Percentiles rank a stretch among this genome's conserved stretches.
These are phyloP conservation scores for Heliconius aoede DNA, from an alignment of 2,888 invertebrate species.

Conservation along the genomic window DNA sequence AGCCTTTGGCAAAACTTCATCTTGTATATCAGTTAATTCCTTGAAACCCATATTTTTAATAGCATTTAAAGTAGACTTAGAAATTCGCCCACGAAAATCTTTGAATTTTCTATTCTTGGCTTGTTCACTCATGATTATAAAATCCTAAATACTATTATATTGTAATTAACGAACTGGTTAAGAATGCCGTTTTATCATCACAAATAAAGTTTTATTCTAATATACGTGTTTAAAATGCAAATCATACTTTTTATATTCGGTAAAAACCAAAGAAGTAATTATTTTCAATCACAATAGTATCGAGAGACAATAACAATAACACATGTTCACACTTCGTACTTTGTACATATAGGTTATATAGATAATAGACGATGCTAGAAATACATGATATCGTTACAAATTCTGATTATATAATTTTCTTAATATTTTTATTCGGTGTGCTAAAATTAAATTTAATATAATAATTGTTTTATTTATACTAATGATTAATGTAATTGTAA, in stretches of 20 bases:
- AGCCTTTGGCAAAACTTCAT: constrained; percentile 92
- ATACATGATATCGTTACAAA: too few species aligned
- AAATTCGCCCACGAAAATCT: constrained; percentile 85
- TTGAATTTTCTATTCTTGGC: constrained; percentile 73
- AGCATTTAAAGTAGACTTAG: constrained; percentile 88
- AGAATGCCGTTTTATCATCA: not conserved
- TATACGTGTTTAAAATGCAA: not conserved
- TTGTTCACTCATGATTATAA: constrained; percentile 53
- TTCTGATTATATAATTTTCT: too few species aligned
- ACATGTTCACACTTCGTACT: not conserved
- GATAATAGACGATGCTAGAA: not conserved
- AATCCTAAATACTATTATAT: not conserved
- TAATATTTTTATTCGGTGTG: too few species aligned
- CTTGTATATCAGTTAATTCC: constrained; percentile 96
- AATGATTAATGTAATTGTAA: too few species aligned
- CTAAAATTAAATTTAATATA: too few species aligned
- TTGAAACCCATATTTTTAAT: constrained; percentile 94
- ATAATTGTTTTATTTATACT: too few species aligned
- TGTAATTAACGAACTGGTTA: not conserved
- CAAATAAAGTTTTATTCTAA: not conserved
- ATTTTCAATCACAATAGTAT: constrained; percentile 2
- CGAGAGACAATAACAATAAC: not conserved
- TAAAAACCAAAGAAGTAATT: not conserved
- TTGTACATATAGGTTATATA: not conserved
- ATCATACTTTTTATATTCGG: not conserved